These are phyloP conservation scores for Tetropium fuscum DNA, from an alignment of 2,888 invertebrate genomes.

Conservation along the genomic window DNA sequence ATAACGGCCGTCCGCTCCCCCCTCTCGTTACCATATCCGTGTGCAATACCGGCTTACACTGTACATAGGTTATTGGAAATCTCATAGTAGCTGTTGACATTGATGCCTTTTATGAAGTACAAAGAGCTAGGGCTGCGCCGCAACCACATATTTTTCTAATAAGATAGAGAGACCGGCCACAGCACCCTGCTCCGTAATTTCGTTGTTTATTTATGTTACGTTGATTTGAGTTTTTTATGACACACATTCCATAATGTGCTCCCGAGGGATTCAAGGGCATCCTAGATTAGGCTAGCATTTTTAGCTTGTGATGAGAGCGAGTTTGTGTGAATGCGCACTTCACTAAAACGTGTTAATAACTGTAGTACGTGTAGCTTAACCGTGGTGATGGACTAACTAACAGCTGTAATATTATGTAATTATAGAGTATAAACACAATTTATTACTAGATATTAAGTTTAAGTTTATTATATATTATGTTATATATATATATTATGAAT, in stretches of 20 bases:
- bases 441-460: conserved; percentile 59
- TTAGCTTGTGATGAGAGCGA: conserved; percentile 35
- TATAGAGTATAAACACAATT: conserved; percentile 55
- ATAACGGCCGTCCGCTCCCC: conserved; percentile 67
- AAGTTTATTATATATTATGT: conserved; percentile 57
- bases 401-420: conserved; percentile 63
- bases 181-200: conserved; percentile 57
- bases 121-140: conserved; percentile 61
- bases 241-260: conserved; percentile 67
- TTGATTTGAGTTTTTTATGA: conserved; percentile 53
- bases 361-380: conserved; percentile 59
- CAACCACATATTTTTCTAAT: conserved; percentile 61
- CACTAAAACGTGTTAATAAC: conserved; percentile 38
- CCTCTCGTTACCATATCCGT: conserved; percentile 63
- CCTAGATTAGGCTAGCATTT: conserved; percentile 59
- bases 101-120: conserved; percentile 68
- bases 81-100: conserved; percentile 62
- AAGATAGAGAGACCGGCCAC: conserved; percentile 54
- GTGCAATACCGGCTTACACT: conserved; percentile 62
- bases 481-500: conserved; percentile 50
- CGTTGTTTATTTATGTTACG: conserved; percentile 51
- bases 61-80: conserved; percentile 59
- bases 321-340: conserved; percentile 34
- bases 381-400: conserved; percentile 67
- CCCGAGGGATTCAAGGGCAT: conserved; percentile 69